Percentiles rank a stretch among this genome's conserved stretches.
Evolutionary conservation across 1,140 invertebrate genomes (phyloP).

Genomic region (Fopius arisanus): DNA sequence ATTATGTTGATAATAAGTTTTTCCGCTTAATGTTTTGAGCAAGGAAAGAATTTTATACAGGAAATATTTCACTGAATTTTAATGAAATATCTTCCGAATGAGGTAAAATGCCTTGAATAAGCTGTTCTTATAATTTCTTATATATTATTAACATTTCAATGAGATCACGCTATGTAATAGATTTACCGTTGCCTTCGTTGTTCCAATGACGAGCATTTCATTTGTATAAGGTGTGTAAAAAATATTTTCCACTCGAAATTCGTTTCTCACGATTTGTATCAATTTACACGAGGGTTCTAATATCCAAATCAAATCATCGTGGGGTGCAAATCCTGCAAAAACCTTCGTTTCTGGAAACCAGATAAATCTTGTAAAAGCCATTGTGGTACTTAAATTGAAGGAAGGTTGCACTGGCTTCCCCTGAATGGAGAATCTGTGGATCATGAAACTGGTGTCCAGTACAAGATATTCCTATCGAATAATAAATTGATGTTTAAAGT

Average conservation of each 20-base stretch:
- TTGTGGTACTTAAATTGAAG: conserved; percentile 24
- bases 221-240: conserved; percentile 28
- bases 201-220: conserved; percentile 34
- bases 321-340: conserved; percentile 22
- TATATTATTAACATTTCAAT: too few relatives aligned
- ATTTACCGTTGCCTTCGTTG: conserved; percentile 33
- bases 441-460: conserved; percentile 7
- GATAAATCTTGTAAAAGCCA: conserved; percentile 37
- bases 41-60: too few relatives aligned
- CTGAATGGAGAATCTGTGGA: conserved; percentile 36
- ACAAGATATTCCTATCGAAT: conserved; percentile 35
- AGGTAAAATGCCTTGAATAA: too few relatives aligned
- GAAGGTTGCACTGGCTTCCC: conserved; percentile 34
- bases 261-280: conserved; percentile 33
- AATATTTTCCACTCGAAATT: conserved; percentile 33
- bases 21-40: too few relatives aligned
- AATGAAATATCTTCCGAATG: too few relatives aligned
- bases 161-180: not conserved
- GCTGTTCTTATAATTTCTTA: too few relatives aligned
- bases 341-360: conserved; percentile 30
- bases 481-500: not conserved
- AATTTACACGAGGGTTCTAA: conserved; percentile 27
- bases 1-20: too few relatives aligned
- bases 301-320: conserved; percentile 37
- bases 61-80: too few relatives aligned